phyloP scores from a whole-genome alignment of 2,888 invertebrate species.

The Lepeophtheirus nordmannii region DNA sequence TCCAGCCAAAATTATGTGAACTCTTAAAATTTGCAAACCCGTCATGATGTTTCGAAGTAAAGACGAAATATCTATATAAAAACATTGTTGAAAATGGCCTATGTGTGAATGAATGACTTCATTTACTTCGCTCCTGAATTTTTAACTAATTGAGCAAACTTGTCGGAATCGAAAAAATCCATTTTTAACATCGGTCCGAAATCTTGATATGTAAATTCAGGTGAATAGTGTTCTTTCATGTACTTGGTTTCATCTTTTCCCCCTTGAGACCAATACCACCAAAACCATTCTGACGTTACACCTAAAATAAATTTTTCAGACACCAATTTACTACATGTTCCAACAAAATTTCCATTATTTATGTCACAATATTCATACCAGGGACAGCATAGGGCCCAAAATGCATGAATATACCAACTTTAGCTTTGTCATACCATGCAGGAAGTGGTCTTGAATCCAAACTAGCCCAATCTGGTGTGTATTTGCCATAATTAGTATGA shows the following conservation, averaged over 20 bases:
- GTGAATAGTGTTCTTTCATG: slow-evolving; percentile 19
- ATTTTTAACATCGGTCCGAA: slow-evolving; percentile 12
- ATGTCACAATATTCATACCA: slow-evolving; percentile 31
- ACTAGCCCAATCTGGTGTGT: slow-evolving; percentile 62
- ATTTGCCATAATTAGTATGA: slow-evolving; percentile 32
- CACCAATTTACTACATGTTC: too few relatives aligned
- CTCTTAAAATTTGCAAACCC: slow-evolving; percentile 71
- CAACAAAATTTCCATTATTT: too few relatives aligned
- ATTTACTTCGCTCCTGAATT: slow-evolving; percentile 20
- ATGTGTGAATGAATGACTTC: too few relatives aligned
- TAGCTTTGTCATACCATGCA: slow-evolving; percentile 72
- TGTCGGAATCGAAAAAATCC: slow-evolving; percentile 17
- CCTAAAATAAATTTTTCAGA: slow-evolving; percentile 31
- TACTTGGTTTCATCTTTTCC: neutral
- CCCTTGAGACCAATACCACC: slow-evolving; percentile 54
- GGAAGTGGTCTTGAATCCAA: slow-evolving; percentile 68
- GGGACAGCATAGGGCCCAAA: slow-evolving; percentile 89
- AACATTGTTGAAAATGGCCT: too few relatives aligned
- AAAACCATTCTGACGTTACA: slow-evolving; percentile 79
- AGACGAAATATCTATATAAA: slow-evolving; percentile 50
- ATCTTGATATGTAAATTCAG: slow-evolving; percentile 20
- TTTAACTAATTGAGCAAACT: slow-evolving; percentile 12
- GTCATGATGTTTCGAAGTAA: slow-evolving; percentile 78
- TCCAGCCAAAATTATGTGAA: slow-evolving; percentile 64
- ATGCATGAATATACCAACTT: slow-evolving; percentile 80